Evolutionary conservation across 2,888 invertebrate species (phyloP).

Genomic region (Parthenolecanium corni): DNA sequence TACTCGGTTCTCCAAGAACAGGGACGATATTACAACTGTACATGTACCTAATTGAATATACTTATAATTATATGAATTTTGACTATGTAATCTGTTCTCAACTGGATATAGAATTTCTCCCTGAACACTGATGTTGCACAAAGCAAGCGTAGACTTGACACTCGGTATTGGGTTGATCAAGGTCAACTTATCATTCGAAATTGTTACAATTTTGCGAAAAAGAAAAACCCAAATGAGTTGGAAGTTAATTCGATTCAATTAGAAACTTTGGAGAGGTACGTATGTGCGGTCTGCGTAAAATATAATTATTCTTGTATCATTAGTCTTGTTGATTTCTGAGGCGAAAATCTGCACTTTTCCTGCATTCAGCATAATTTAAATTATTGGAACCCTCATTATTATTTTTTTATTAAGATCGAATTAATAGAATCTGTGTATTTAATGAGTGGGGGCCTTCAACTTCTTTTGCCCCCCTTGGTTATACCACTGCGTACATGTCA

Average conservation of each 20-base stretch:
- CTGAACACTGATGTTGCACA: slow-evolving; percentile 41
- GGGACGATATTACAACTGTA: background rate
- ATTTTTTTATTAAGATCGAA: too few species aligned
- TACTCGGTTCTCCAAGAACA: background rate
- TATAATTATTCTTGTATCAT: too few species aligned
- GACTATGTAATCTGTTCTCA: background rate
- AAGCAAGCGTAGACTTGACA: slow-evolving; percentile 51
- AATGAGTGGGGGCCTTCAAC: too few species aligned
- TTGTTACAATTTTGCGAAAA: slow-evolving; percentile 20
- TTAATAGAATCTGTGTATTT: too few species aligned
- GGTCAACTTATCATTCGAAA: slow-evolving; percentile 54
- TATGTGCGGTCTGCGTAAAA: too few species aligned
- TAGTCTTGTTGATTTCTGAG: too few species aligned
- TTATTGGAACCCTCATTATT: too few species aligned
- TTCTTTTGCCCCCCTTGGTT: too few species aligned
- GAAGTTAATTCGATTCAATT: slow-evolving; percentile 8
- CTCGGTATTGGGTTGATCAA: slow-evolving; percentile 64
- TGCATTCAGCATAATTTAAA: too few species aligned
- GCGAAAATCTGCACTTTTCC: too few species aligned
- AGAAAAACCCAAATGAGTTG: background rate
- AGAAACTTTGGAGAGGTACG: slow-evolving; percentile 12
- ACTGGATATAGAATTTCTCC: slow-evolving; percentile 40
- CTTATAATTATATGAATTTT: background rate
- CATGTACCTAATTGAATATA: background rate
- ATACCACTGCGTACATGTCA: too few species aligned